Conservation (phyloP, 2,113 vertebrate species). For the Heterotis niloticus region DNA sequence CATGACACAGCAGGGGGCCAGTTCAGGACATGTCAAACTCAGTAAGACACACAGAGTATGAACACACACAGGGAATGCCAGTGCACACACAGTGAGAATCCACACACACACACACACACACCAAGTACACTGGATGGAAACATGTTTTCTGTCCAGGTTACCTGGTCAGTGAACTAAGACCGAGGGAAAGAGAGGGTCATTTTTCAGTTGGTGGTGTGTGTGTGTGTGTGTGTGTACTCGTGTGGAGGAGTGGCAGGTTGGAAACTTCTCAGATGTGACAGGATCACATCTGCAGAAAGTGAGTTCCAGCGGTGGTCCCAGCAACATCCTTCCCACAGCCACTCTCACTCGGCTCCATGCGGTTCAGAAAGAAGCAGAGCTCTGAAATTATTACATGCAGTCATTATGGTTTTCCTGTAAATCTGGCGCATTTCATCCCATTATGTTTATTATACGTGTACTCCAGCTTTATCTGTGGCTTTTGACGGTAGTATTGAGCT, state of each 20-base stretch:
- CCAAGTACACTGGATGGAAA: not conserved
- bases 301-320: not conserved
- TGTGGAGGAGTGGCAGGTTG: not conserved
- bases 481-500: not conserved
- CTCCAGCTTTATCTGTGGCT: not conserved
- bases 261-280: not conserved
- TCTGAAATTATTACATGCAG: not conserved
- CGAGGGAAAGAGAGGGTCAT: too few relatives aligned
- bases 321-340: not conserved
- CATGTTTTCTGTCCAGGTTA: too few relatives aligned
- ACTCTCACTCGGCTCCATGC: not conserved
- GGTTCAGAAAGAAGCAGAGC: not conserved
- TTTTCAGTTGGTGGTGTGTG: not conserved
- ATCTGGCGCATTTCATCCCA: not conserved
- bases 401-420: slow-evolving; percentile 10
- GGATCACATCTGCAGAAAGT: not conserved
- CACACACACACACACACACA: not conserved
- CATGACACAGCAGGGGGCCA: slow-evolving; percentile 34
- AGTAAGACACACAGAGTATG: too few relatives aligned
- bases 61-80: not conserved
- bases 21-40: slow-evolving; percentile 38
- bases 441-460: not conserved
- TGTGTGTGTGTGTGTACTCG: not conserved
- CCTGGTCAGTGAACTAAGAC: too few relatives aligned
- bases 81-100: not conserved